Conservation (phyloP, 2,888 invertebrate genomes). For the Cephus spinipes region DNA sequence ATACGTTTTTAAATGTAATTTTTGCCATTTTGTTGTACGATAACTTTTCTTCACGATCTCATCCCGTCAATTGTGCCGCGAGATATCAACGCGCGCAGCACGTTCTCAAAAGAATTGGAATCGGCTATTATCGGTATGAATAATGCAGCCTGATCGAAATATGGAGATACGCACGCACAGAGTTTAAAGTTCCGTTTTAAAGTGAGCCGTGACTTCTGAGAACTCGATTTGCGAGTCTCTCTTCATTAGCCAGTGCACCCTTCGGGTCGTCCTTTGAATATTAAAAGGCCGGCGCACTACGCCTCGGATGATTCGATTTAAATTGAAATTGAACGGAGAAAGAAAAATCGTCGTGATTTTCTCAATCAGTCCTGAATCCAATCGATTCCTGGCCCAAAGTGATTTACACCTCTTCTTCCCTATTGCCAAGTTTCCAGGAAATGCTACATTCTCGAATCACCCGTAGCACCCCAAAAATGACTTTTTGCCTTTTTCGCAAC, state of each 20-base stretch:
- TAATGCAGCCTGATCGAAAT: slow-evolving; percentile 21
- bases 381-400: neutral
- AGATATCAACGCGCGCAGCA: neutral
- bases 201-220: slow-evolving; percentile 23
- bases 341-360: slow-evolving; percentile 13
- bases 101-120: slow-evolving; percentile 14
- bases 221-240: slow-evolving; percentile 23
- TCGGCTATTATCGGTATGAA: slow-evolving; percentile 24
- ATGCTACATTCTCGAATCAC: neutral
- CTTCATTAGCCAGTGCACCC: slow-evolving; percentile 20
- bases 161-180: slow-evolving; percentile 20
- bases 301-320: slow-evolving; percentile 19
- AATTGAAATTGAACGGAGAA: slow-evolving; percentile 19
- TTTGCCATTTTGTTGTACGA: neutral
- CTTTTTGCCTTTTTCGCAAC: too few species aligned
- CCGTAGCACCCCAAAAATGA: neutral
- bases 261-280: slow-evolving; percentile 8
- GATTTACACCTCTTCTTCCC: neutral
- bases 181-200: slow-evolving; percentile 21
- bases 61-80: neutral
- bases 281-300: slow-evolving; percentile 3
- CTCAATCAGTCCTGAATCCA: neutral
- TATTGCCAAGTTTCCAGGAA: neutral
- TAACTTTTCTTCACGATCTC: neutral
- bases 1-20: too few species aligned